A percentile compares a stretch with the other conserved stretches of the same genome.
Conservation (phyloP, 2,113 vertebrate genomes). For the Deroptyus accipitrinus region DNA sequence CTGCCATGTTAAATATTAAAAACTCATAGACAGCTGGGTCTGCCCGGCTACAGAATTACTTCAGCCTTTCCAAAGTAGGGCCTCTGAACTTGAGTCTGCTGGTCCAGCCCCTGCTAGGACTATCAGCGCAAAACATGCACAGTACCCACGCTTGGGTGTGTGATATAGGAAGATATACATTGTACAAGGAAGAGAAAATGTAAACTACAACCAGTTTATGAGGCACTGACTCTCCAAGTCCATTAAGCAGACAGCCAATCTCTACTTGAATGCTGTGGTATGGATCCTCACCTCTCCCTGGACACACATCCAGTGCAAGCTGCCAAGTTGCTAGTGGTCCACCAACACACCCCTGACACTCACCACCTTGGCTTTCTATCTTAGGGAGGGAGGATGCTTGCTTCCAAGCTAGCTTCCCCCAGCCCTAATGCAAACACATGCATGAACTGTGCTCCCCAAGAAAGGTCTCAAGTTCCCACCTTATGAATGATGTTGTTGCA, state of each 20-base stretch:
- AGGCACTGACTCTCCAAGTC: not conserved
- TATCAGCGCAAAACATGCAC: not conserved
- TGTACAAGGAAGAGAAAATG: not conserved
- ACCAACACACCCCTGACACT: not conserved
- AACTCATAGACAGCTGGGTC: not conserved
- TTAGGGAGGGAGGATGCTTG: not conserved
- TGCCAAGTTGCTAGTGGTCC: not conserved
- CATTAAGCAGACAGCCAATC: not conserved
- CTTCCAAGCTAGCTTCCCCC: not conserved
- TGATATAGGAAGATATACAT: not conserved
- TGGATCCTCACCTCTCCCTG: not conserved
- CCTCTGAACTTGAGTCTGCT: not conserved
- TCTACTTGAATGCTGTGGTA: fast-evolving
- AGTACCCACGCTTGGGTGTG: fast-evolving
- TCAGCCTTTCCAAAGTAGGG: not conserved
- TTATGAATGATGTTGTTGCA: not conserved
- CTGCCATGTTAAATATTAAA: not conserved
- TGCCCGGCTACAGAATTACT: not conserved
- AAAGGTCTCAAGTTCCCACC: not conserved
- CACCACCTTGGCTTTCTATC: not conserved
- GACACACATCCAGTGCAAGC: not conserved
- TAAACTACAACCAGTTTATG: not conserved
- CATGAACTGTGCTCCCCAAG: fast-evolving
- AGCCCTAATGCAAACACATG: not conserved
- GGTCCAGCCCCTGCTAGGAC: not conserved